Base-by-base conservation (phyloP, 2,113 vertebrate genomes). In the Syngnathus floridae region DNA sequence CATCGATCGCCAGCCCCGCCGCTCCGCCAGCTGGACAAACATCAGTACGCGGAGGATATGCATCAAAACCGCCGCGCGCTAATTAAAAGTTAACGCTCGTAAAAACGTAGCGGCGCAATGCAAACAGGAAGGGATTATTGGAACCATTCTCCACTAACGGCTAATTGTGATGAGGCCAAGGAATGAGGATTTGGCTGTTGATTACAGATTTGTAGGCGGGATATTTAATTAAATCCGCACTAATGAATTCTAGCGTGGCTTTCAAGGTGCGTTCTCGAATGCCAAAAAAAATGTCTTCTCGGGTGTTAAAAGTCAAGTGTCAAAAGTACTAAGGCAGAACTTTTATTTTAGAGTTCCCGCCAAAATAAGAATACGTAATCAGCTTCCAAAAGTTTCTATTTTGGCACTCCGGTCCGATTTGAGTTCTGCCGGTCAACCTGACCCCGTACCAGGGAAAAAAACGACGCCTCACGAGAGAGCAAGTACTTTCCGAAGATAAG, bases 1-100 rank as follows among this genome's bases (percentile, higher is more conserved):
- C 62, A 86, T 86, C 69, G 79, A 87, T 87, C 48, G 70, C n/a
- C 4, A 73, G 65, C 40, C 64, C 41, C 62, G 67, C 41, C 60
- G 9, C 52, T 67, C 75, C 75, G 71, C 73, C 74, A 75, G 80
- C 81, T 26, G 61, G 43, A 71, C 75, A 73, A 86, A 84, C 66
- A 76, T 40, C 62, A 48, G 14, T 38, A 5, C 56, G 5, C 3
- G 3, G 11, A 60, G 19, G 4, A 12, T 31, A 31, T 31, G 26
- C 26, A 31, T 31, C 26, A 31, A 31, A 31, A 31, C 26, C 3
- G 26, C 26, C 26, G 26, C 26, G 3, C 26, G 26, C 26, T 49
- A 9, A 9, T n/a, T n/a, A 3, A 19, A 49, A n/a, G 48, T 8
- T 8, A n/a, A 7, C 17, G 19, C 1, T 31, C 7, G 19, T 19